These are phyloP conservation scores for Alca torda DNA, from an alignment of 2,797 vertebrate species.

Conservation along the genomic window DNA sequence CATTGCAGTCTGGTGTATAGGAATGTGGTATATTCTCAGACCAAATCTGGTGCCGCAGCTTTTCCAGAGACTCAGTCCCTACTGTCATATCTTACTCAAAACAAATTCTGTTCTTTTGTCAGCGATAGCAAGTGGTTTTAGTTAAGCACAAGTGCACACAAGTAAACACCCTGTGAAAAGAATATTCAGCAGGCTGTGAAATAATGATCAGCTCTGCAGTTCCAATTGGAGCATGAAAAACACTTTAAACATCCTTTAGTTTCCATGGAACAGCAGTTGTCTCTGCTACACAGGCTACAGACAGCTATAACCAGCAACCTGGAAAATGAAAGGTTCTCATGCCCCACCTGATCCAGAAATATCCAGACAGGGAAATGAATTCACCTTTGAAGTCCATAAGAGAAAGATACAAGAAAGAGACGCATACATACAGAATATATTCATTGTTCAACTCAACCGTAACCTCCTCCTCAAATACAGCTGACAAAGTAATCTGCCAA, in stretches of 20 bases:
- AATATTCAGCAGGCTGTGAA: conserved; percentile 38
- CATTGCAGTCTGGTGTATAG: neutral
- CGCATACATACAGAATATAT: neutral
- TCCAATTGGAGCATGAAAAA: conserved; percentile 1
- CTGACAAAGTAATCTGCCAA: neutral
- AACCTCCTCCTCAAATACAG: neutral
- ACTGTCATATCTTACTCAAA: neutral
- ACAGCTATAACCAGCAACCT: neutral
- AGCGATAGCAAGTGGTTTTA: neutral
- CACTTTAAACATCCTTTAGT: neutral
- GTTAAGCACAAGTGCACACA: neutral
- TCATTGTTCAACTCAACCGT: neutral
- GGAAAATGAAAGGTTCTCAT: neutral
- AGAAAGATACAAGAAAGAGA: neutral
- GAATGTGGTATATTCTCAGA: neutral
- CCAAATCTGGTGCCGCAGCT: neutral
- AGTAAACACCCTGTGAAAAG: conserved; percentile 8
- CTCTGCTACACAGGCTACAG: neutral
- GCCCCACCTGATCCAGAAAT: neutral
- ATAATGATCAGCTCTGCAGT: neutral
- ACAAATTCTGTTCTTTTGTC: neutral
- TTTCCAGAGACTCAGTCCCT: neutral
- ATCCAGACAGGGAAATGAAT: neutral
- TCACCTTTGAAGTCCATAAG: neutral
- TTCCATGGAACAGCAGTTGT: neutral